Evolutionary conservation across 1,140 invertebrate species (phyloP).

Genomic region (Drosophila nebulosa): DNA sequence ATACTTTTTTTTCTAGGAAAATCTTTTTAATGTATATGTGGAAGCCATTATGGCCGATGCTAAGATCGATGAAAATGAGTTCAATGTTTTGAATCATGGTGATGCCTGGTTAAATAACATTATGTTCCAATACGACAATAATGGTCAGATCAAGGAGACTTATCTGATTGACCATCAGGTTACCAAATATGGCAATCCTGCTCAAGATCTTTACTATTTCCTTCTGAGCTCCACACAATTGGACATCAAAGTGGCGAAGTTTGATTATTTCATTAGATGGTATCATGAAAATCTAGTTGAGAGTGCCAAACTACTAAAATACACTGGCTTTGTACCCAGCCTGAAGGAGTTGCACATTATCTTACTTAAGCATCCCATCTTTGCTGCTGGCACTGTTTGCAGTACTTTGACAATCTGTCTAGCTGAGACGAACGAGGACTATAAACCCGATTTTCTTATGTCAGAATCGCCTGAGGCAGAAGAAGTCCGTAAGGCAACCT

Average conservation of each 20-base stretch:
- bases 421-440: constrained; percentile 20
- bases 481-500: neutral
- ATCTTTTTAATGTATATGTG: neutral
- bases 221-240: constrained; percentile 37
- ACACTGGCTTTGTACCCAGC: constrained; percentile 28
- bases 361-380: constrained; percentile 28
- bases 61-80: constrained; percentile 79
- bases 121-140: constrained; percentile 83
- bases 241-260: constrained; percentile 43
- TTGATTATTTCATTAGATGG: constrained; percentile 50
- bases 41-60: constrained; percentile 26
- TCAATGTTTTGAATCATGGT: constrained; percentile 85
- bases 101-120: constrained; percentile 86
- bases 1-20: neutral
- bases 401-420: constrained; percentile 32
- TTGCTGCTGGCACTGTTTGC: constrained; percentile 18
- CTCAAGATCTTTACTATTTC: constrained; percentile 49
- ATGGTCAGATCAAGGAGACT: constrained; percentile 81
- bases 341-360: constrained; percentile 40
- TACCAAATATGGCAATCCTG: constrained; percentile 43
- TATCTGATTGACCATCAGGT: constrained; percentile 81
- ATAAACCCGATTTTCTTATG: constrained; percentile 9
- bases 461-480: neutral
- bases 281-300: constrained; percentile 46
- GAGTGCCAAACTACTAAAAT: constrained; percentile 31